Percentiles rank a stretch among this genome's conserved stretches.
Conservation (phyloP, 2,888 invertebrate genomes). For the Leucozona laternaria region DNA sequence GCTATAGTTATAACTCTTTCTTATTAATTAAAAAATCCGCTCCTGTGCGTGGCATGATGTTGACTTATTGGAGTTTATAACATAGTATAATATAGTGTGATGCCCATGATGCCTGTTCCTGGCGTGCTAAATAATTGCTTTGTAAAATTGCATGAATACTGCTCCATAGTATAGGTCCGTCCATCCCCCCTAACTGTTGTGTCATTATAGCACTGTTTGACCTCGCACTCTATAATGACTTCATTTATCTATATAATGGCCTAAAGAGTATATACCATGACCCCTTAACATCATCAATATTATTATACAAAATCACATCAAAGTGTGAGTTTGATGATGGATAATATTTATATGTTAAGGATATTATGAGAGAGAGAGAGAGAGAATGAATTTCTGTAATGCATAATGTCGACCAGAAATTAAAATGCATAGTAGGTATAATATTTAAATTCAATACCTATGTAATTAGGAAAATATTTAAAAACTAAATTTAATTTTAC, state of each 20-base stretch:
- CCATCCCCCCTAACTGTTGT: neutral
- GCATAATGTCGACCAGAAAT: neutral
- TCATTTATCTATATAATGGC: slow-evolving; percentile 52
- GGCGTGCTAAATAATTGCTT: slow-evolving; percentile 62
- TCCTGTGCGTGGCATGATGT: neutral
- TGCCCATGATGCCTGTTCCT: slow-evolving; percentile 25
- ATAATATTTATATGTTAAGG: slow-evolving; percentile 42
- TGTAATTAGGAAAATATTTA: neutral
- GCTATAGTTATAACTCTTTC: too few relatives aligned
- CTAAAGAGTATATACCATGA: slow-evolving; percentile 41
- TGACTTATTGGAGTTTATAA: slow-evolving; percentile 11
- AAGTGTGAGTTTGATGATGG: slow-evolving; percentile 51
- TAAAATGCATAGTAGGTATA: neutral
- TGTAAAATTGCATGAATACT: slow-evolving; percentile 60
- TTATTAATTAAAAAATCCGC: neutral
- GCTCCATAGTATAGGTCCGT: slow-evolving; percentile 8
- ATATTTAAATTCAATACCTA: slow-evolving; percentile 10
- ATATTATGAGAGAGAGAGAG: neutral
- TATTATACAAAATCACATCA: slow-evolving; percentile 10
- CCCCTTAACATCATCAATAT: neutral
- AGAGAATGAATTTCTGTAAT: too few relatives aligned
- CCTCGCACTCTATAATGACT: slow-evolving; percentile 60
- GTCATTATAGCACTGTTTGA: slow-evolving; percentile 8
- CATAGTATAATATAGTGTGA: neutral
- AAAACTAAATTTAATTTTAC: neutral